phyloP scores from a whole-genome alignment of 2,888 invertebrate species.

The Lasioglossum pauxillum region DNA sequence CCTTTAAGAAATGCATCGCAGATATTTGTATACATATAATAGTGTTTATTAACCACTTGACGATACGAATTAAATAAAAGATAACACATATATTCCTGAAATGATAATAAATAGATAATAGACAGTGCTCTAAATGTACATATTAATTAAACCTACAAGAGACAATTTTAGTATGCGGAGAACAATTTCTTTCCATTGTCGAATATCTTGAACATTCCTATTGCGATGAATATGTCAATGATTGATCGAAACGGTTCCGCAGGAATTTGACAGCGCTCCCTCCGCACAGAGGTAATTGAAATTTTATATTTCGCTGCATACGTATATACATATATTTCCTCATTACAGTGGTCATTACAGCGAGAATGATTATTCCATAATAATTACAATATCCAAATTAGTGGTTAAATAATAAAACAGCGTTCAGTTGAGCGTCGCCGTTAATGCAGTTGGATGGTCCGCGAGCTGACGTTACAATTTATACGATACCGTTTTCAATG shows the following conservation, averaged over 20 bases:
- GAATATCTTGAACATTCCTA: not conserved
- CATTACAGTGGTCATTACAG: not conserved
- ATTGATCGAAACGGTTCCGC: not conserved
- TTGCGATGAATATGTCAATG: not conserved
- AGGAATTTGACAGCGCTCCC: not conserved
- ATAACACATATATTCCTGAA: too few species aligned
- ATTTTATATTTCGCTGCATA: not conserved
- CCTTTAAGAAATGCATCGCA: not conserved
- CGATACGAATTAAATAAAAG: not conserved
- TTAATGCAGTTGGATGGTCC: slow-evolving; percentile 5
- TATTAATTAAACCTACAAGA: not conserved
- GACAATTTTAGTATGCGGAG: not conserved
- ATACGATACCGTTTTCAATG: not conserved
- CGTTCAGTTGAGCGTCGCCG: not conserved
- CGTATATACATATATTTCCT: not conserved
- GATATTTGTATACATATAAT: not conserved
- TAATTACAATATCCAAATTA: slow-evolving; percentile 10
- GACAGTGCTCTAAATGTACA: not conserved
- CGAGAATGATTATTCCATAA: slow-evolving; percentile 10
- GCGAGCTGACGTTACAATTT: not conserved
- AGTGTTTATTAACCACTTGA: not conserved
- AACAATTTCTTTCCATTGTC: not conserved
- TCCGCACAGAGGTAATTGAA: not conserved
- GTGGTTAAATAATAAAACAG: slow-evolving; percentile 3
- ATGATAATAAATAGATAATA: too few species aligned